A percentile compares a stretch with the other conserved stretches of the same genome.
Evolutionary conservation across 1,140 invertebrate species (phyloP).

Genomic region (Papilio polyxenes): DNA sequence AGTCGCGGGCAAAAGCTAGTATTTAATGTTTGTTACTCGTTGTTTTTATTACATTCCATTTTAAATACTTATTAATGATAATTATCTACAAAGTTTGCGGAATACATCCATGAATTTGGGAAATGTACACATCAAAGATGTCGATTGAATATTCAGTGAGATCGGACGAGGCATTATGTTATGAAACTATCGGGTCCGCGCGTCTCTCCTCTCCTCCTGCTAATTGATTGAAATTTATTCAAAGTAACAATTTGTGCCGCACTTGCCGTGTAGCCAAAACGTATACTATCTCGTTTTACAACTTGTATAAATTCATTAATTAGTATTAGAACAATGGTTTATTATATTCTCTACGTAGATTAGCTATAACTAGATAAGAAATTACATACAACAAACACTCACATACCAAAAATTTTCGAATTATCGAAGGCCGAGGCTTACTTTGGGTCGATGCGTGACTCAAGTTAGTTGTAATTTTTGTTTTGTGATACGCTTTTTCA

Average conservation of each 20-base stretch:
- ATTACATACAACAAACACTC: too few species aligned
- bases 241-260: conserved; percentile 65
- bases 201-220: conserved; percentile 65
- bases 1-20: too few species aligned
- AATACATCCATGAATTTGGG: conserved; percentile 45
- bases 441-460: not conserved
- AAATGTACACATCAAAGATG: conserved; percentile 70
- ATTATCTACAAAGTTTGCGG: conserved; percentile 14
- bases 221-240: conserved; percentile 80
- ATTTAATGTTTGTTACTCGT: not conserved
- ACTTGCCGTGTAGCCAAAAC: conserved; percentile 35
- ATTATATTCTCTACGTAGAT: not conserved
- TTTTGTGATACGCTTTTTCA: not conserved
- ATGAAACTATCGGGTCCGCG: conserved; percentile 59
- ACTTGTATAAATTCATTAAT: conserved; percentile 4
- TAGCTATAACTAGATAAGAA: too few species aligned
- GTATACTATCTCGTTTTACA: conserved; percentile 29
- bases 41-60: not conserved
- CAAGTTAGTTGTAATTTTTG: not conserved
- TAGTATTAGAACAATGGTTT: not conserved
- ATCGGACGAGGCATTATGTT: conserved; percentile 66
- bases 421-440: too few species aligned
- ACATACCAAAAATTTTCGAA: too few species aligned
- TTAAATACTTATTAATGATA: not conserved
- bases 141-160: conserved; percentile 75